These are phyloP conservation scores for Chymomyza amoena DNA, from an alignment of 2,888 invertebrate genomes.

Conservation along the genomic window DNA sequence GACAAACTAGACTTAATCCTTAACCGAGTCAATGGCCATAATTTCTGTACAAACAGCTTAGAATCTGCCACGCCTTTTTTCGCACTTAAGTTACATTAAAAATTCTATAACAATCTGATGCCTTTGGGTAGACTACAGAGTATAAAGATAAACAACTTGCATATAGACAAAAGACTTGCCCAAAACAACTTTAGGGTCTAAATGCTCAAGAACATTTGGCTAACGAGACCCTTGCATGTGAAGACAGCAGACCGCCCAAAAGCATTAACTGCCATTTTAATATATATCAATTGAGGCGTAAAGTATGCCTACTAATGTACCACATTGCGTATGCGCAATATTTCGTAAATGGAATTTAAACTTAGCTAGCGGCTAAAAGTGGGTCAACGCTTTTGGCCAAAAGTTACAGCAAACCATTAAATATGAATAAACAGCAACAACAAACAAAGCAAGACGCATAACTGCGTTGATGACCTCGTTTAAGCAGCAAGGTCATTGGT, in stretches of 20 bases:
- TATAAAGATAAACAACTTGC: neutral
- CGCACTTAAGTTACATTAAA: no score
- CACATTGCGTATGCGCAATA: conserved; percentile 32
- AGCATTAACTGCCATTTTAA: neutral
- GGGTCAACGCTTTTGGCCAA: conserved; percentile 42
- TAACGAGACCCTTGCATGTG: neutral
- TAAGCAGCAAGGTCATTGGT: conserved; percentile 53
- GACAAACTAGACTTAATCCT: no score
- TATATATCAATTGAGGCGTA: neutral
- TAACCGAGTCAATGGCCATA: no score
- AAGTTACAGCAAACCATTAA: conserved; percentile 14
- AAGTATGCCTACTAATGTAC: neutral
- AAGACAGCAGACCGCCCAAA: neutral
- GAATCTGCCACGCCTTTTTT: no score
- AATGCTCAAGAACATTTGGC: neutral
- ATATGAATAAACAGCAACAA: conserved; percentile 2
- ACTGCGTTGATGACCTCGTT: conserved; percentile 46
- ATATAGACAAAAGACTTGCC: neutral
- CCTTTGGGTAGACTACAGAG: no score
- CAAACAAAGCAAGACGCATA: neutral
- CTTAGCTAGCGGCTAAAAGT: conserved; percentile 35
- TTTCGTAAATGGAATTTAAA: conserved; percentile 37
- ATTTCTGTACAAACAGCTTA: no score
- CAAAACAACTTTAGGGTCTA: neutral
- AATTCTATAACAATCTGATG: no score